Base-by-base conservation (phyloP, 2,888 invertebrate species). In the Dromius quadrimaculatus region DNA sequence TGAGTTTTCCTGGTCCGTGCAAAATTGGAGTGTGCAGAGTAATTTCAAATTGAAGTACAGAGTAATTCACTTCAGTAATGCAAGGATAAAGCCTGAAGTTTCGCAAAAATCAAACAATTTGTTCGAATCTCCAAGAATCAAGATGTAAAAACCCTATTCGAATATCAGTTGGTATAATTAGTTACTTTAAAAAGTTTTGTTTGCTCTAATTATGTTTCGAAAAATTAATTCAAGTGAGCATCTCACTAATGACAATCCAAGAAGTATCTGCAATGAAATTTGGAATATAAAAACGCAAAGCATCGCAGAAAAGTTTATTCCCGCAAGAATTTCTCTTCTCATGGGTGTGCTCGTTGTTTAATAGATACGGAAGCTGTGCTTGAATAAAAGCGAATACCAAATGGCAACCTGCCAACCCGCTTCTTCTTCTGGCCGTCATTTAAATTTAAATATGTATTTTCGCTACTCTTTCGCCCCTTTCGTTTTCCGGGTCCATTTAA, bases 371-470 rank as follows among this genome's bases (percentile, higher is more conserved):
- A 32, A 32, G 9, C 32, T 9, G 32, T 32, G 9, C 32, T 6
- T 32, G 5, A 32, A 32, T 6, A 32, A 6, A 32, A 6, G 9
- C 32, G n/a, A 34, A 19, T 32, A 28, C 8, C 4, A 32, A 22
- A 11, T 34, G 59, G 36, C 59, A 59, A 28, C 32, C 15, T 59
- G 59, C 59, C 59, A 57, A 17, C 34, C 57, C 22, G 13, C 57
- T 28, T 28, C 23, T 11, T 57, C 9, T 28, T 32, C 57, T 34
- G 34, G 17, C 59, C 20, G 59, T 59, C 62, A 62, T 62, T 62
- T 62, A 62, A 62, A 62, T 62, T 62, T 62, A 41, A 62, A 62
- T 62, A 38, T 43, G 62, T 62, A 62, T 62, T 62, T 61, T 62
- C 41, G 62, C 41, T 62, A 41, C 41, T 62, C 41, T 41, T 59